A percentile compares a stretch with the other conserved stretches of the same genome.
These are phyloP conservation scores for Nasonia longicornis DNA, from an alignment of 1,140 invertebrate species.

Conservation along the genomic window DNA sequence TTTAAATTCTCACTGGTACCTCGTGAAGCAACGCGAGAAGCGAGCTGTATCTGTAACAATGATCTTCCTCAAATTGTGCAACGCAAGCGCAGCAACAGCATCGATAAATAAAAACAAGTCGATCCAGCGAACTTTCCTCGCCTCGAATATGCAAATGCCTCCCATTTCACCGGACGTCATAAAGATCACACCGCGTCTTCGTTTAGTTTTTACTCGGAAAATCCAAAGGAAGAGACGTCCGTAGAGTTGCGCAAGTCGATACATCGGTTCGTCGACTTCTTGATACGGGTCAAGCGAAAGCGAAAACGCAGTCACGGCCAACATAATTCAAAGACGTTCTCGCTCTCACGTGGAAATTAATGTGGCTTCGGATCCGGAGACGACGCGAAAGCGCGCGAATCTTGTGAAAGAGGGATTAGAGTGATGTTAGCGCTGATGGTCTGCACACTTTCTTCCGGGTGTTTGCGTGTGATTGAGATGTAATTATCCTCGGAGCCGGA, in stretches of 20 bases:
- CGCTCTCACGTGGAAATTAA: not conserved
- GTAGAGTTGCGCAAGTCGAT: not conserved
- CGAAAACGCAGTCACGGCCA: conserved; percentile 18
- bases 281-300: conserved; percentile 24
- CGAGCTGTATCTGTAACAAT: not conserved
- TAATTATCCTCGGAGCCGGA: not conserved
- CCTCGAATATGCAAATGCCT: not conserved
- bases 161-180: not conserved
- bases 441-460: not conserved
- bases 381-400: not conserved
- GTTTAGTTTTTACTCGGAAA: not conserved
- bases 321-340: conserved; percentile 10
- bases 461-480: not conserved
- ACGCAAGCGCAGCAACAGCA: not conserved
- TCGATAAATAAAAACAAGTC: not conserved
- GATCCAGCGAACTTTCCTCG: not conserved
- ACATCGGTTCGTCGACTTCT: not conserved
- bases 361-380: not conserved
- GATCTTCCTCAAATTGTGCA: not conserved
- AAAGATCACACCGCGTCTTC: not conserved
- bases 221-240: not conserved
- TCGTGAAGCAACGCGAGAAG: not conserved
- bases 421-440: not conserved
- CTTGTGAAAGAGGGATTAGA: not conserved
- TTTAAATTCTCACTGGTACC: not conserved